Conservation (phyloP, 2,113 vertebrate genomes). For the Panthera leo region DNA sequence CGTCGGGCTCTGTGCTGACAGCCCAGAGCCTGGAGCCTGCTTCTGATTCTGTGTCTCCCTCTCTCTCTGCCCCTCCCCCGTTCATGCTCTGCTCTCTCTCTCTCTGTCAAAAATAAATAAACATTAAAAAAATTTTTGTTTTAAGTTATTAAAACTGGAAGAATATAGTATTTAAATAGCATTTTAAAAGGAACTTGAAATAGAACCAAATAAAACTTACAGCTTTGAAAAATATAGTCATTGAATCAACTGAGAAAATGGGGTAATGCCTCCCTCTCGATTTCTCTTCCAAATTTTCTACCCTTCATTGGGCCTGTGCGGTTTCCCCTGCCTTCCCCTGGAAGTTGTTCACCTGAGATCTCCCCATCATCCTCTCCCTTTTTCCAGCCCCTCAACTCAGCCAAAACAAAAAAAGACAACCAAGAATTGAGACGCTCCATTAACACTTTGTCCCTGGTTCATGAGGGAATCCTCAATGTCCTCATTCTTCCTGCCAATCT, state of each 20-base stretch:
- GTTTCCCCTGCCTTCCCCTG: not conserved
- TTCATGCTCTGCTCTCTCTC: no score
- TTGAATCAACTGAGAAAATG: not conserved
- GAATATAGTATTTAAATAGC: not conserved
- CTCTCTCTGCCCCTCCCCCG: no score
- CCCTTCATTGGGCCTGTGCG: not conserved
- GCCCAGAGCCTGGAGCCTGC: no score
- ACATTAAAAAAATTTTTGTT: not conserved
- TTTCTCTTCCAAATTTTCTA: not conserved
- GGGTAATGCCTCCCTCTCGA: not conserved
- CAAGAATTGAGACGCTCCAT: not conserved
- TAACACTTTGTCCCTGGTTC: not conserved
- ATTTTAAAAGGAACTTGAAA: not conserved
- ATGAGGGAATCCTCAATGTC: not conserved
- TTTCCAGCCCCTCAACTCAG: not conserved
- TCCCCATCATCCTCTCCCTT: not conserved
- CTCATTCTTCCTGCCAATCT: not conserved
- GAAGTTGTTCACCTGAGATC: not conserved
- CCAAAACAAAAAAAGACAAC: not conserved
- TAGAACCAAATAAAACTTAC: not conserved
- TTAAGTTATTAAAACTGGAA: conserved; percentile 9
- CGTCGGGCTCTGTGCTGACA: no score
- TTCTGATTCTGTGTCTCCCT: no score
- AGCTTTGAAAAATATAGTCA: not conserved
- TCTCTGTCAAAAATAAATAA: no score